These are phyloP conservation scores for Calameuta idolon DNA, from an alignment of 2,888 invertebrate genomes.

Conservation along the genomic window DNA sequence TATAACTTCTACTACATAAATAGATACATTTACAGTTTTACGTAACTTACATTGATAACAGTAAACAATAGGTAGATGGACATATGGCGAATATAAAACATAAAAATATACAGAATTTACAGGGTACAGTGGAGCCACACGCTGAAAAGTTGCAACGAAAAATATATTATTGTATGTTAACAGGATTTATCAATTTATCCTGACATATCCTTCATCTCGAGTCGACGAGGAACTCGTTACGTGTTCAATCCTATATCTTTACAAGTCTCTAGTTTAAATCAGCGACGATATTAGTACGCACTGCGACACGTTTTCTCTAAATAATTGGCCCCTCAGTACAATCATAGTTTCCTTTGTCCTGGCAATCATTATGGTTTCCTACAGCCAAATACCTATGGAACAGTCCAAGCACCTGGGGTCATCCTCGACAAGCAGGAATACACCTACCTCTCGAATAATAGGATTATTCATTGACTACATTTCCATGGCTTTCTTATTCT, in stretches of 20 bases:
- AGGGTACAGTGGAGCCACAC: conserved; percentile 39
- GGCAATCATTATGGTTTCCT: neutral
- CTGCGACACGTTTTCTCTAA: conserved; percentile 24
- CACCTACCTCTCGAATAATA: neutral
- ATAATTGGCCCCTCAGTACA: conserved; percentile 46
- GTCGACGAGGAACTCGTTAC: neutral
- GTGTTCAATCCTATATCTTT: conserved; percentile 19
- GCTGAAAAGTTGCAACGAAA: conserved; percentile 38
- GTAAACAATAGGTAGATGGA: conserved; percentile 19
- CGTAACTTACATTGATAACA: conserved; percentile 18
- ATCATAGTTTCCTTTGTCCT: conserved; percentile 6
- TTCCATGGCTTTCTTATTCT: too few species aligned
- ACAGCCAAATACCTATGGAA: neutral
- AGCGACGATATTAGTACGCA: conserved; percentile 17
- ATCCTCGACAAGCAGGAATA: neutral
- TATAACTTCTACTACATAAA: conserved; percentile 47
- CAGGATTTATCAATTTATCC: conserved; percentile 14
- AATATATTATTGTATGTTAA: conserved; percentile 24
- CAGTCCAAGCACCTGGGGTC: neutral
- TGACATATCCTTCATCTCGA: neutral
- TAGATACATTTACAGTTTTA: conserved; percentile 46
- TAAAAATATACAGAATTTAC: conserved; percentile 58
- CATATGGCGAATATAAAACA: conserved; percentile 45
- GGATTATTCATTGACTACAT: neutral
- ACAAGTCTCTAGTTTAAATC: conserved; percentile 28